Conservation (phyloP, 2,113 vertebrate species). For the Tragelaphus imberbis region DNA sequence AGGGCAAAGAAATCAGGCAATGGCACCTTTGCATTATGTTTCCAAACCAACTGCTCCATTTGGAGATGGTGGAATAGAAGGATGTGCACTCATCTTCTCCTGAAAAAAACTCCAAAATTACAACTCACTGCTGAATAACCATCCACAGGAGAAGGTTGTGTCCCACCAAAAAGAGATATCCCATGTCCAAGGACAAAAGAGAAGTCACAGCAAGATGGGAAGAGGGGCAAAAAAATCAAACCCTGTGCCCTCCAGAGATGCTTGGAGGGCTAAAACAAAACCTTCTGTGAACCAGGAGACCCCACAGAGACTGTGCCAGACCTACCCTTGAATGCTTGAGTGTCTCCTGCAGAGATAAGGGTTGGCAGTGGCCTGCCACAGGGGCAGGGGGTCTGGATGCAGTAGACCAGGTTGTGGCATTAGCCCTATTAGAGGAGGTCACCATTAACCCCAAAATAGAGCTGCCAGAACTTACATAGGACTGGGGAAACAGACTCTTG, state of each 20-base stretch:
- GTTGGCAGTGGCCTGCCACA: fast-evolving
- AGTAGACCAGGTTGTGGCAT: background rate
- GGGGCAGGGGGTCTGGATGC: background rate
- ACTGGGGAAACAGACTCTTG: background rate
- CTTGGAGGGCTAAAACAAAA: background rate
- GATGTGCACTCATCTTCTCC: background rate
- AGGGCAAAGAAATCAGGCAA: background rate
- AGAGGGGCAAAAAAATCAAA: background rate
- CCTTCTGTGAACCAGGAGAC: background rate
- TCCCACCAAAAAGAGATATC: background rate
- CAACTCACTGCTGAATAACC: background rate
- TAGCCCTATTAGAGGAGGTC: background rate
- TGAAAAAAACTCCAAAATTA: background rate
- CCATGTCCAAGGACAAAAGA: background rate
- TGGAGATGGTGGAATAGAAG: background rate
- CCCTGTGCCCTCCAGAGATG: background rate
- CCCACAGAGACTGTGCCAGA: background rate
- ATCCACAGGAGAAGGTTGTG: background rate
- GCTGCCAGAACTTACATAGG: background rate
- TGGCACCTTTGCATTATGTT: background rate
- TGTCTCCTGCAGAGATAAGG: background rate
- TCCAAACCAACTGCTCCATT: background rate
- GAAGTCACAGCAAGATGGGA: background rate
- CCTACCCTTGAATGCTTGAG: background rate
- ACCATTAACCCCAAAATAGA: background rate